These are phyloP conservation scores for Cantharis rustica DNA, from an alignment of 2,888 invertebrate species.

Conservation along the genomic window DNA sequence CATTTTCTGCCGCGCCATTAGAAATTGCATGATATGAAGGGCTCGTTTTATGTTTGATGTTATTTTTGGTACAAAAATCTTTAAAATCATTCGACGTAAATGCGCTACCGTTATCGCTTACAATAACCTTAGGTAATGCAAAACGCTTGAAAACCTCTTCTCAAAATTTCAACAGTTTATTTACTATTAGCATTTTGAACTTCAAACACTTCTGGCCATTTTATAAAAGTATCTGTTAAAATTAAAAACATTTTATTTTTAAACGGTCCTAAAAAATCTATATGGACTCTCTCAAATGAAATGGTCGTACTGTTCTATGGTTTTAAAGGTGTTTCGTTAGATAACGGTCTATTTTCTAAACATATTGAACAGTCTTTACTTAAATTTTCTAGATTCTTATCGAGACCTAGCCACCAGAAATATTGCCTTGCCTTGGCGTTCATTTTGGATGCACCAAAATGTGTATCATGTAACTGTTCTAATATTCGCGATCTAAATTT, in stretches of 20 bases:
- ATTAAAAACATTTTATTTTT: slow-evolving; percentile 25
- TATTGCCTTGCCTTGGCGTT: not conserved
- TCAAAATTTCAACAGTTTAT: slow-evolving; percentile 25
- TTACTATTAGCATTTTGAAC: slow-evolving; percentile 11
- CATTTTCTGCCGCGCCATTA: slow-evolving; percentile 12
- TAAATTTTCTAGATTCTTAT: slow-evolving; percentile 24
- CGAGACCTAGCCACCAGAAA: slow-evolving; percentile 30
- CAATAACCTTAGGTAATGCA: slow-evolving; percentile 25
- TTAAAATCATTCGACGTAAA: slow-evolving; percentile 16
- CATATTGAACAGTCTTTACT: slow-evolving; percentile 19
- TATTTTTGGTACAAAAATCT: slow-evolving; percentile 21
- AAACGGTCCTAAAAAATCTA: too few relatives aligned
- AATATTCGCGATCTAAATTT: too few relatives aligned
- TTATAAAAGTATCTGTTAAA: slow-evolving; percentile 25
- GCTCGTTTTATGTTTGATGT: slow-evolving; percentile 12
- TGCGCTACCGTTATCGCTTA: slow-evolving; percentile 29
- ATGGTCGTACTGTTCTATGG: slow-evolving; percentile 10
- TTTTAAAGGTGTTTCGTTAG: slow-evolving; percentile 18
- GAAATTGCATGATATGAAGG: slow-evolving; percentile 7
- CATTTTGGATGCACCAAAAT: not conserved
- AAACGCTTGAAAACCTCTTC: slow-evolving; percentile 28
- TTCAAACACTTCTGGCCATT: slow-evolving; percentile 29
- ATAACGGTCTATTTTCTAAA: not conserved
- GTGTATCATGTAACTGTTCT: too few relatives aligned
- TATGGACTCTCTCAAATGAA: slow-evolving; percentile 27